Evolutionary conservation across 2,797 vertebrate species (phyloP).

Genomic region (Pogoniulus pusillus): DNA sequence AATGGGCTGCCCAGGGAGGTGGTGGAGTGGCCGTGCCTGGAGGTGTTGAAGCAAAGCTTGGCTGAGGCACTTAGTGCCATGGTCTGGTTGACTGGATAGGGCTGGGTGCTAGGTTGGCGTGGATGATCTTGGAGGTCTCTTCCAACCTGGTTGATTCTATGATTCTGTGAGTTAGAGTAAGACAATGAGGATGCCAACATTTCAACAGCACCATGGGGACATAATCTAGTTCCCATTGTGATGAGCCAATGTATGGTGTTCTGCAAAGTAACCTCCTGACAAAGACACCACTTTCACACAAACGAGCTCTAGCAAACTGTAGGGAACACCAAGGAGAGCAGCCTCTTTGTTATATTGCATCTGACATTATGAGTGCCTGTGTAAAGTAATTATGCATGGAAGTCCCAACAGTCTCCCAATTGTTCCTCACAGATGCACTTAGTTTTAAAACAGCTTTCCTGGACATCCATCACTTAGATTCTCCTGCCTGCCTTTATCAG

Average conservation of each 20-base stretch:
- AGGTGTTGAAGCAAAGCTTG: too few relatives aligned
- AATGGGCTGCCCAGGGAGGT: too few relatives aligned
- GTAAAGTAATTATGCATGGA: conserved; percentile 54
- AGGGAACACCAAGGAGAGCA: conserved; percentile 11
- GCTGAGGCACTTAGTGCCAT: too few relatives aligned
- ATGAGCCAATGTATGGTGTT: not conserved
- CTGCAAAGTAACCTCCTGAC: conserved; percentile 26
- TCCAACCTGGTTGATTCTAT: too few relatives aligned
- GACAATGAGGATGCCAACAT: not conserved
- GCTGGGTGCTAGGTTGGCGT: too few relatives aligned
- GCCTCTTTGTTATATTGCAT: conserved; percentile 55
- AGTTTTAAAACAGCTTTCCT: conserved; percentile 29
- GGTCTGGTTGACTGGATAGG: too few relatives aligned
- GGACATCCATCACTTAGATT: not conserved
- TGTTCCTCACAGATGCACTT: conserved; percentile 34
- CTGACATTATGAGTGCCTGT: conserved; percentile 47
- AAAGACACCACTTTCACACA: conserved; percentile 28
- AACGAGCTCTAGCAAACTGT: conserved; percentile 35
- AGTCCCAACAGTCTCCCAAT: conserved; percentile 14
- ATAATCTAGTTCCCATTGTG: conserved; percentile 59
- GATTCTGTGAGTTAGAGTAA: too few relatives aligned
- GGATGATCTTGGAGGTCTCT: too few relatives aligned
- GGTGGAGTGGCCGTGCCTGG: too few relatives aligned
- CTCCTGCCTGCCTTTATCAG: not conserved
- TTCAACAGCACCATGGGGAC: conserved; percentile 47